Percentiles rank a stretch among this genome's conserved stretches.
Conservation (phyloP, 2,888 invertebrate genomes). For the Oscheius sp. region DNA sequence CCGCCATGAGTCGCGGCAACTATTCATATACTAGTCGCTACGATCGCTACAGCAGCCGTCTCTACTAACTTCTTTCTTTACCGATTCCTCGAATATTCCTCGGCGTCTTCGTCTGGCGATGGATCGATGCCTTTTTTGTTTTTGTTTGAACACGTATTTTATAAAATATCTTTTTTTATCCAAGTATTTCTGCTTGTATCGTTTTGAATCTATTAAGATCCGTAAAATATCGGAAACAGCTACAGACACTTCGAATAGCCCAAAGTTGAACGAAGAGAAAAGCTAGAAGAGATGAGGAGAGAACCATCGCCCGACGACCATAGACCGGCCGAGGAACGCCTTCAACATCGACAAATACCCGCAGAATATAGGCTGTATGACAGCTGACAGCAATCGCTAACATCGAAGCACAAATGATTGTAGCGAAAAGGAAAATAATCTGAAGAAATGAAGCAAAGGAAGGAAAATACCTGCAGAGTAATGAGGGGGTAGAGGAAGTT, state of each 20-base stretch:
- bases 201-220: conserved; percentile 48
- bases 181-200: no score
- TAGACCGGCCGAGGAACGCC: conserved; percentile 1
- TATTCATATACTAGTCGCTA: conserved; percentile 54
- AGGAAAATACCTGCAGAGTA: conserved; percentile 43
- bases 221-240: conserved; percentile 54
- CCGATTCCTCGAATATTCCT: background rate
- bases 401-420: conserved; percentile 49
- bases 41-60: conserved; percentile 37
- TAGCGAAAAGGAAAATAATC: conserved; percentile 50
- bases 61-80: conserved; percentile 14
- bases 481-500: conserved; percentile 54
- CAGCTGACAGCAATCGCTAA: conserved; percentile 49
- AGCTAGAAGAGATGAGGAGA: conserved; percentile 39
- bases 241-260: conserved; percentile 54
- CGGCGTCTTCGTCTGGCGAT: background rate
- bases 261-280: conserved; percentile 53
- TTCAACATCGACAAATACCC: conserved; percentile 40
- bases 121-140: conserved; percentile 26
- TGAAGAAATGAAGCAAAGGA: conserved; percentile 29
- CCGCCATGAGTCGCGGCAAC: conserved; percentile 53
- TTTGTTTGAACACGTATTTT: conserved; percentile 14
- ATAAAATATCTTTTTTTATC: conserved; percentile 7
- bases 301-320: conserved; percentile 36
- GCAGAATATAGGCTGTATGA: conserved; percentile 42